Evolutionary conservation across 2,113 vertebrate genomes (phyloP), one percentile per base, ranked within the genome.

Genomic region (Xenopus laevis): DNA sequence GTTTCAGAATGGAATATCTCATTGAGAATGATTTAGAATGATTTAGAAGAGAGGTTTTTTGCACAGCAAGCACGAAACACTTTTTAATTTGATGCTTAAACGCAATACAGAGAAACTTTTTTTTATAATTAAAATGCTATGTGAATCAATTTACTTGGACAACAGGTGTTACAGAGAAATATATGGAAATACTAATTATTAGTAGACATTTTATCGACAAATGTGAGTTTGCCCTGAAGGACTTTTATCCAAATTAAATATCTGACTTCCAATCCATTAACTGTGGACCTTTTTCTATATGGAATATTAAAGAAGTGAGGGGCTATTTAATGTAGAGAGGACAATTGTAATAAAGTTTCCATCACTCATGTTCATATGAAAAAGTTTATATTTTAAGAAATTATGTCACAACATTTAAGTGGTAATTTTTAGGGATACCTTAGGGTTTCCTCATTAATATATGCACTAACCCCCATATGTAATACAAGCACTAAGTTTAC

Each of bases 81-180:
- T 68, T n/a, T n/a, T n/a, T 76, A 62, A 76, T 76, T 76, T 76
- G 66, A 70, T 64, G 74, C 74, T 23, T 62, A 68, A 68, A 64
- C 64, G 66, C 60, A 69, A 77, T 70, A 63, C 60, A 46, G 66
- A 27, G 33, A 70, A 73, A 73, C 62, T 77, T 77, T 76, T 69
- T 75, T 74, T 67, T 60, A 58, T 64, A 77, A 77, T 77, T 77
- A 70, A 70, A 77, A 77, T 64, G 66, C 58, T 77, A 69, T 67
- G 60, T 70, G 66, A 77, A 70, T 77, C 67, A 77, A 77, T 77
- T 77, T 77, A 77, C 46, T 70, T 57, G 74, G 58, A 77, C 74
- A 70, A 77, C 74, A 77, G 66, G 67, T 77, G 60, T 70, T 46
- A 64, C 10, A 10, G 20, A 18, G 50, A 70, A 77, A 77, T 77